A percentile compares a stretch with the other conserved stretches of the same genome.
phyloP scores from a whole-genome alignment of 35 echinoderm and acorn worm species.

The Apostichopus californicus region DNA sequence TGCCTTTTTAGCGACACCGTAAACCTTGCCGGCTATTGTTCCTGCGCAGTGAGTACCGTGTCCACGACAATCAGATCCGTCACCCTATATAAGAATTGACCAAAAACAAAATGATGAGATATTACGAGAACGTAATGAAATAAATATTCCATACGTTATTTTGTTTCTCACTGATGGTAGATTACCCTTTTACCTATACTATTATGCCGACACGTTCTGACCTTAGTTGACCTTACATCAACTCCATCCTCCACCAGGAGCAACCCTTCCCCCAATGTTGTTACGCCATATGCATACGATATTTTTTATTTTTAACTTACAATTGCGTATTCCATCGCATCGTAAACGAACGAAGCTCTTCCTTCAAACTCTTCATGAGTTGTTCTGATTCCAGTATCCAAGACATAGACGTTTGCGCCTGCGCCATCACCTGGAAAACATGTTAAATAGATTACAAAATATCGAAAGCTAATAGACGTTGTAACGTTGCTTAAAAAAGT shows the following conservation, averaged over 20 bases:
- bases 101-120: too few species aligned
- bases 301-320: slow-evolving; percentile 37
- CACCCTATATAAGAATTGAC: slow-evolving; percentile 27
- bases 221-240: too few species aligned
- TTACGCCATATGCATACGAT: too few species aligned
- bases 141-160: too few species aligned
- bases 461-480: too few species aligned
- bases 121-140: too few species aligned
- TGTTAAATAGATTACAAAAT: neutral
- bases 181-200: too few species aligned
- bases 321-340: slow-evolving; percentile 66
- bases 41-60: slow-evolving; percentile 77
- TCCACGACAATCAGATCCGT: slow-evolving; percentile 68
- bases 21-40: slow-evolving; percentile 62
- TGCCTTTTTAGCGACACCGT: slow-evolving; percentile 79
- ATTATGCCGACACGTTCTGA: too few species aligned
- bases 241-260: too few species aligned
- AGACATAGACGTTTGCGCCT: slow-evolving; percentile 65
- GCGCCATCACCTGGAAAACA: slow-evolving; percentile 49
- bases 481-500: too few species aligned
- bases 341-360: slow-evolving; percentile 57
- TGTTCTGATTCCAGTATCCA: slow-evolving; percentile 69
- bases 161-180: too few species aligned
- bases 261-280: too few species aligned
- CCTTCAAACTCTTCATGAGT: slow-evolving; percentile 77